Evolutionary conservation across 2,888 invertebrate species (phyloP), one percentile per base, ranked within the genome.

Genomic region (Choristoneura rosaceana): DNA sequence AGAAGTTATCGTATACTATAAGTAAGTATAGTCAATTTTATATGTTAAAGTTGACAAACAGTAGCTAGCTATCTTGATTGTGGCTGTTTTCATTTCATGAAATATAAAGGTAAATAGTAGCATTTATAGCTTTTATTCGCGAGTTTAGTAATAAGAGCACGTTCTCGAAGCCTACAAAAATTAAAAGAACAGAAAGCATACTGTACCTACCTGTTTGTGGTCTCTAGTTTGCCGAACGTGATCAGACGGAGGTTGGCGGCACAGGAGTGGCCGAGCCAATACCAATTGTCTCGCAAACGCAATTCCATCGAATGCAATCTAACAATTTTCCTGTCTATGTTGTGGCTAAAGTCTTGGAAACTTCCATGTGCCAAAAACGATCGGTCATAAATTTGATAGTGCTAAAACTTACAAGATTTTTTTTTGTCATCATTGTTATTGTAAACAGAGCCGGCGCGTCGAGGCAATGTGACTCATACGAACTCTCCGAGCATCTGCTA

Each of bases 171-270:
- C 81, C 84, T 81, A 84, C 85, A 84, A 88, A 87, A 90, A 86
- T 85, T 83, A 87, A 84, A 88, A 89, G 84, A 82, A 87, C 84
- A 91, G 89, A 88, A 84, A 77, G 78, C 79, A 81, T 80, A 85
- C 83, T 80, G 81, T 84, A 87, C 88, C 87, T 85, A 87, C 88
- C 87, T 91, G 92, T 92, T 92, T 92, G 92, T 90, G 84, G 88
- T 88, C 83, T 86, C 82, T 83, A 87, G 91, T 93, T 92, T 91
- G 89, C 87, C 77, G 92, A 92, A 93, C 93, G 93, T 94, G 93
- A 93, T 91, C 91, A 91, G 93, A 92, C 91, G 82, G 84, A 81
- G 82, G 83, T 87, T 84, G 84, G 79, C 79, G 80, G 82, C 81
- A 83, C 81, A 83, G 84, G 82, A 82, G 85, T 87, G 88, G 85